Conservation (phyloP, 2,888 invertebrate species). For the Lymantria monacha region DNA sequence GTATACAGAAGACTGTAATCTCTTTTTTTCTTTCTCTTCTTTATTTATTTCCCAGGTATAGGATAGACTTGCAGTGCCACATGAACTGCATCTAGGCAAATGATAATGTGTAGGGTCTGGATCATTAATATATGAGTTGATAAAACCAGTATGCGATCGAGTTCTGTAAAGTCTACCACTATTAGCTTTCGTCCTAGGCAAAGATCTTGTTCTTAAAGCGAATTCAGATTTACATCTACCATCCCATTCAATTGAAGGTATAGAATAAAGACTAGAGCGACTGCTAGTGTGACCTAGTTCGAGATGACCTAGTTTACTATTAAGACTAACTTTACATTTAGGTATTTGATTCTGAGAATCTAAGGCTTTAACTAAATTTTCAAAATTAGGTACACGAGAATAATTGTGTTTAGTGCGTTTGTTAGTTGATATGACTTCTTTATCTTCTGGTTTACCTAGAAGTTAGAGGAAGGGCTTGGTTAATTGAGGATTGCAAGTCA, state of each 20-base stretch:
- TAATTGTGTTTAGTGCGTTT: slow-evolving; percentile 55
- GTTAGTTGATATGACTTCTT: slow-evolving; percentile 42
- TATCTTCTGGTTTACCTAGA: slow-evolving; percentile 50
- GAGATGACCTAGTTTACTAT: slow-evolving; percentile 37
- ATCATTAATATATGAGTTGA: slow-evolving; percentile 61
- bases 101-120: slow-evolving; percentile 71
- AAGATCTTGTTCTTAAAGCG: slow-evolving; percentile 49
- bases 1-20: slow-evolving; percentile 36
- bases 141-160: slow-evolving; percentile 66
- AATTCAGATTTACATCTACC: slow-evolving; percentile 52
- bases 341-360: slow-evolving; percentile 47
- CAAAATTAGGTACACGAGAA: slow-evolving; percentile 57
- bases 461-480: slow-evolving; percentile 12
- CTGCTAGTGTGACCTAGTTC: slow-evolving; percentile 47
- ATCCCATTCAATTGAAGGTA: slow-evolving; percentile 70
- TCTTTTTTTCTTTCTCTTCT: slow-evolving; percentile 29
- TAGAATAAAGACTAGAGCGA: slow-evolving; percentile 61
- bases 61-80: slow-evolving; percentile 47
- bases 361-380: slow-evolving; percentile 51
- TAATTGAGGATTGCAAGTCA: not conserved
- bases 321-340: slow-evolving; percentile 65
- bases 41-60: slow-evolving; percentile 49
- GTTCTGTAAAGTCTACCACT: slow-evolving; percentile 56
- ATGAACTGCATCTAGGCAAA: slow-evolving; percentile 62
- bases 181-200: slow-evolving; percentile 43